Percentiles rank a stretch among this genome's conserved stretches.
Evolutionary conservation across 2,888 invertebrate genomes (phyloP).

Genomic region (Timandra comae): DNA sequence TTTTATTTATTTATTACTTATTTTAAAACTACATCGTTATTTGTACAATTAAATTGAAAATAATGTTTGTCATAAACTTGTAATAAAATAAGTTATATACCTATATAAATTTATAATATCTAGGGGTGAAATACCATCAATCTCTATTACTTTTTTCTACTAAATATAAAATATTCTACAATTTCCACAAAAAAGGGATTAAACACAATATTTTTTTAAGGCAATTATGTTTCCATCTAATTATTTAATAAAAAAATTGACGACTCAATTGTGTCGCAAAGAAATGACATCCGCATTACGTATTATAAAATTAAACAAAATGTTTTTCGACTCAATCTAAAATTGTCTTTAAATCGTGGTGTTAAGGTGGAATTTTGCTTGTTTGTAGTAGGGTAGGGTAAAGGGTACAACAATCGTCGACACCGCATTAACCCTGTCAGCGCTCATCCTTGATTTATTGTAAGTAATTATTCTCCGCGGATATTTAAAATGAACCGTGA

Average conservation of each 20-base stretch:
- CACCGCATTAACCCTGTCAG: slow-evolving; percentile 58
- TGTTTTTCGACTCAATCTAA: background rate
- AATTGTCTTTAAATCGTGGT: background rate
- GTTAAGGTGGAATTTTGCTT: slow-evolving; percentile 17
- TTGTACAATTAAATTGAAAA: too few species aligned
- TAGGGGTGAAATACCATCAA: too few species aligned
- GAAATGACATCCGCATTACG: slow-evolving; percentile 42
- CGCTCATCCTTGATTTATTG: slow-evolving; percentile 63
- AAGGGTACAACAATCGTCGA: slow-evolving; percentile 48
- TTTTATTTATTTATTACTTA: too few species aligned
- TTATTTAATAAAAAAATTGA: slow-evolving; percentile 7
- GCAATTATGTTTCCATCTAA: slow-evolving; percentile 1
- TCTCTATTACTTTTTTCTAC: too few species aligned
- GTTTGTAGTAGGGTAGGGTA: slow-evolving; percentile 26
- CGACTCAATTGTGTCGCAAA: slow-evolving; percentile 23
- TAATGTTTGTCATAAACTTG: too few species aligned
- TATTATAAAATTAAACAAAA: slow-evolving; percentile 35
- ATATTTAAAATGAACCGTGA: slow-evolving; percentile 25
- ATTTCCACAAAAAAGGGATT: too few species aligned
- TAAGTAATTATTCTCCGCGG: slow-evolving; percentile 44
- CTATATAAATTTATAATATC: too few species aligned
- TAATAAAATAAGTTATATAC: too few species aligned
- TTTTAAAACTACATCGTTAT: too few species aligned
- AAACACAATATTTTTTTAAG: too few species aligned
- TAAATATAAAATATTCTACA: too few species aligned